These are phyloP conservation scores for Phrynocephalus versicolor DNA, from an alignment of 2,113 vertebrate species.

Conservation along the genomic window DNA sequence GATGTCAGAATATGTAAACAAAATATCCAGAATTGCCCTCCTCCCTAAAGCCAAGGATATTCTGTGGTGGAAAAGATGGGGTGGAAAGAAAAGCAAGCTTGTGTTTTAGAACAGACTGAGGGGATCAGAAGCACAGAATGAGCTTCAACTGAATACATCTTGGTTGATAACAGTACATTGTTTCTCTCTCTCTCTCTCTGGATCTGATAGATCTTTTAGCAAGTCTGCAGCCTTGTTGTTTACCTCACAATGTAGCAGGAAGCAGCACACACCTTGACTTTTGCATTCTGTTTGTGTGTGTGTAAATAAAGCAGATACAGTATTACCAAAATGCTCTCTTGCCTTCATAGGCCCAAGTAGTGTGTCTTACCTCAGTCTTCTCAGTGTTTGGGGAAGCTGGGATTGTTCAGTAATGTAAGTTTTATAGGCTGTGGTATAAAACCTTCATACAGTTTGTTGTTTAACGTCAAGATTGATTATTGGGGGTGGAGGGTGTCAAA, in stretches of 20 bases:
- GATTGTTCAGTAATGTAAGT: background rate
- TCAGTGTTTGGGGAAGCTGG: background rate
- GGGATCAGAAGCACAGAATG: background rate
- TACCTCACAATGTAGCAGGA: too few species aligned
- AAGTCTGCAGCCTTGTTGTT: too few species aligned
- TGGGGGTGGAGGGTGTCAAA: background rate
- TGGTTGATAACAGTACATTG: background rate
- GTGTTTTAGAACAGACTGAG: background rate
- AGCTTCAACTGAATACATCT: background rate
- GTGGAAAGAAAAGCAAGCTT: background rate
- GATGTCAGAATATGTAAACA: background rate
- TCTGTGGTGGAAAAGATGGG: background rate
- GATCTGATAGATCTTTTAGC: background rate
- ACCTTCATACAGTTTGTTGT: background rate
- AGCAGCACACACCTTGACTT: background rate
- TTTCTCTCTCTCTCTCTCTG: background rate
- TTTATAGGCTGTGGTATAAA: conserved; percentile 24
- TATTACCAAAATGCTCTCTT: background rate
- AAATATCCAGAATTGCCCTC: background rate
- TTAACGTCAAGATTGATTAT: background rate
- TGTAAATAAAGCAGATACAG: background rate
- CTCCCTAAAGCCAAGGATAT: background rate
- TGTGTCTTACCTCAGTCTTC: background rate
- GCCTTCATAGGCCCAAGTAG: background rate
- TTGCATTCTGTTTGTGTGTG: background rate